Conservation (phyloP, 2,113 vertebrate genomes). For the Gasterosteus nipponicus region DNA sequence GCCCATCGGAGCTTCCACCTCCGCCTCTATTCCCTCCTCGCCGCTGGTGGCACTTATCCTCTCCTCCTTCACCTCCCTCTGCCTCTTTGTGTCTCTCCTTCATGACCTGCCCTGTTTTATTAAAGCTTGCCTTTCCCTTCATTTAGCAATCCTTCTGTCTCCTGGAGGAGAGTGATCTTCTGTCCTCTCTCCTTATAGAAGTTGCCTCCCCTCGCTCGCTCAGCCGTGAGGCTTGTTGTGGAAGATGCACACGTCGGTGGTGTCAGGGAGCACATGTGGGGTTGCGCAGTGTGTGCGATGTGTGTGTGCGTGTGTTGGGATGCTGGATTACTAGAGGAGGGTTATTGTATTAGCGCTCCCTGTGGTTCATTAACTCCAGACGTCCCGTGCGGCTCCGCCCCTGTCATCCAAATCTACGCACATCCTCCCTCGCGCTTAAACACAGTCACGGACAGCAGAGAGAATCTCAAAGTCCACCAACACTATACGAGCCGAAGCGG, state of each 20-base stretch:
- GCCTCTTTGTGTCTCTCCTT: conserved; percentile 14
- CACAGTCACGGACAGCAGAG: conserved; percentile 7
- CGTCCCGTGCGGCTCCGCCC: conserved; percentile 56
- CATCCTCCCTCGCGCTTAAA: neutral
- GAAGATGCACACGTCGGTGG: conserved; percentile 8
- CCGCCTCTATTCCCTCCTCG: conserved; percentile 11
- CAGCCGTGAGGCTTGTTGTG: conserved; percentile 10
- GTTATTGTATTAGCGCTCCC: conserved; percentile 39
- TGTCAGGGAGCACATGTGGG: conserved; percentile 22
- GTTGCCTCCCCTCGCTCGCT: conserved; percentile 6
- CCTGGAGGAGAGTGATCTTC: conserved; percentile 10
- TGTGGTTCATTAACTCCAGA: conserved; percentile 72
- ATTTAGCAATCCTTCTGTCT: conserved; percentile 22
- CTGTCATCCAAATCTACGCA: conserved; percentile 21
- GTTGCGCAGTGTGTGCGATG: conserved; percentile 24
- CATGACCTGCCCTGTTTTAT: conserved; percentile 41
- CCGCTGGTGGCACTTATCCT: conserved; percentile 24
- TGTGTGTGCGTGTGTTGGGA: neutral
- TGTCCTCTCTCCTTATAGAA: conserved; percentile 8
- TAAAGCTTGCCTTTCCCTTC: conserved; percentile 30
- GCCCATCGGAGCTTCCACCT: conserved; percentile 44
- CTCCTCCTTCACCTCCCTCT: conserved; percentile 7
- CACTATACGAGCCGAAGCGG: conserved; percentile 51
- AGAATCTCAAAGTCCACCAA: conserved; percentile 33
- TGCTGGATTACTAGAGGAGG: conserved; percentile 6